Evolutionary conservation across 2,797 vertebrate genomes (phyloP).

Genomic region (Hafferia zeledoni): DNA sequence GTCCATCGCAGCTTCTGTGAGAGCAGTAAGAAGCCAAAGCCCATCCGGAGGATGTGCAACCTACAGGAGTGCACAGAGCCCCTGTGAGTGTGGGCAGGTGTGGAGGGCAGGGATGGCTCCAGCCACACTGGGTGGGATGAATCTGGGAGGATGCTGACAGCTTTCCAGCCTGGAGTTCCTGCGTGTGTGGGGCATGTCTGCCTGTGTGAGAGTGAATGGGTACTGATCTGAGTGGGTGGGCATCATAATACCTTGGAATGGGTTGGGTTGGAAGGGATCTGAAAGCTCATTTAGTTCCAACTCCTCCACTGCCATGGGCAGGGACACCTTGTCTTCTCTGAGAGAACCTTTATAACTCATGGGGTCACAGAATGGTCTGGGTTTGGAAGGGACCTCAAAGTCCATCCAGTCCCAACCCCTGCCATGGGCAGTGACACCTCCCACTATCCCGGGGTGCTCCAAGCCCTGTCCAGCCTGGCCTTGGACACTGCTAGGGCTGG

Average conservation of each 20-base stretch:
- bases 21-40: conserved; percentile 92
- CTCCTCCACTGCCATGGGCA: neutral
- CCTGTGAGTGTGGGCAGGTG: conserved; percentile 80
- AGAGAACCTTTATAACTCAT: too few species aligned
- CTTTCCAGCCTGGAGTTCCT: neutral
- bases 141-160: neutral
- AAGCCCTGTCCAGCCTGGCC: neutral
- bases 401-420: neutral
- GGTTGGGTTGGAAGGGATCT: neutral
- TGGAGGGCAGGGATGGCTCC: neutral
- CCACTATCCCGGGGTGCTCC: neutral
- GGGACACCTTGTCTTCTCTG: neutral
- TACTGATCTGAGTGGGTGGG: neutral
- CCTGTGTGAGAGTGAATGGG: fast-evolving
- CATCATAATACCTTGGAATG: neutral
- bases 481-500: neutral
- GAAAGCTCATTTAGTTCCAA: neutral
- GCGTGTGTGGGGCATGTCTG: fast-evolving
- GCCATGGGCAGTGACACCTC: neutral
- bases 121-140: fast-evolving
- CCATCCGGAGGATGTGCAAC: conserved; percentile 95
- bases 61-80: conserved; percentile 94
- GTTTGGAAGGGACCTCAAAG: neutral
- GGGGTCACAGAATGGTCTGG: neutral
- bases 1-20: conserved; percentile 93